Evolutionary conservation across 37 sponge, comb jelly and placozoan genomes (phyloP).

Genomic region (Ianthella basta): DNA sequence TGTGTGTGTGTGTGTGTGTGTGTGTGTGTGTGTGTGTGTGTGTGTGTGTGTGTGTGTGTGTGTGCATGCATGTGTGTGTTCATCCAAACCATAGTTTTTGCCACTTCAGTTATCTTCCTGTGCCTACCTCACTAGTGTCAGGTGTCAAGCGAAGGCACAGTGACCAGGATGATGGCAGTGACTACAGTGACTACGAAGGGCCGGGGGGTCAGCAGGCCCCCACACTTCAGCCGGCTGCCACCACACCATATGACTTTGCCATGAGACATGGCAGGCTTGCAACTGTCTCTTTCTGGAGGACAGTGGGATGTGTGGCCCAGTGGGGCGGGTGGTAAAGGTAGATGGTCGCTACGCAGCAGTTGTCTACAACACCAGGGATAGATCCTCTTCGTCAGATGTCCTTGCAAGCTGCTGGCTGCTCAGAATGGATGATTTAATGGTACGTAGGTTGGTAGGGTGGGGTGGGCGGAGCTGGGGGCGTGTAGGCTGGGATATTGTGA

Average conservation of each 20-base stretch:
- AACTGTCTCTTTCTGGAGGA: conserved; percentile 64
- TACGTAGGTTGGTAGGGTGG: no score
- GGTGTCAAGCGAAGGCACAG: conserved; percentile 12
- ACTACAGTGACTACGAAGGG: conserved; percentile 13
- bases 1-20: no score
- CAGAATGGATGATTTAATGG: conserved; percentile 72
- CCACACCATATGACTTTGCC: background rate
- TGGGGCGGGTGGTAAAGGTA: conserved; percentile 64
- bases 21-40: no score
- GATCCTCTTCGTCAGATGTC: conserved; percentile 31
- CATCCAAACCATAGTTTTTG: no score
- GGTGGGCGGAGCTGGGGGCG: no score
- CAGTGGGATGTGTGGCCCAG: conserved; percentile 36
- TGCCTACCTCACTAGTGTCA: no score
- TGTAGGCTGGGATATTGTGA: no score
- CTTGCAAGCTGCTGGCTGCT: conserved; percentile 66
- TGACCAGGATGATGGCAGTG: conserved; percentile 17
- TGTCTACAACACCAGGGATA: conserved; percentile 46
- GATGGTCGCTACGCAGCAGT: conserved; percentile 80
- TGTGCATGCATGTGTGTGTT: no score
- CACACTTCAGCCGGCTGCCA: background rate
- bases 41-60: no score
- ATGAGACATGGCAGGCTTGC: conserved; percentile 25
- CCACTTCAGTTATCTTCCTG: no score
- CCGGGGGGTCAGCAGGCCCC: background rate